Percentiles rank a stretch among this genome's conserved stretches.
These are phyloP conservation scores for Anorthoa munda DNA, from an alignment of 2,888 invertebrate genomes.

Conservation along the genomic window DNA sequence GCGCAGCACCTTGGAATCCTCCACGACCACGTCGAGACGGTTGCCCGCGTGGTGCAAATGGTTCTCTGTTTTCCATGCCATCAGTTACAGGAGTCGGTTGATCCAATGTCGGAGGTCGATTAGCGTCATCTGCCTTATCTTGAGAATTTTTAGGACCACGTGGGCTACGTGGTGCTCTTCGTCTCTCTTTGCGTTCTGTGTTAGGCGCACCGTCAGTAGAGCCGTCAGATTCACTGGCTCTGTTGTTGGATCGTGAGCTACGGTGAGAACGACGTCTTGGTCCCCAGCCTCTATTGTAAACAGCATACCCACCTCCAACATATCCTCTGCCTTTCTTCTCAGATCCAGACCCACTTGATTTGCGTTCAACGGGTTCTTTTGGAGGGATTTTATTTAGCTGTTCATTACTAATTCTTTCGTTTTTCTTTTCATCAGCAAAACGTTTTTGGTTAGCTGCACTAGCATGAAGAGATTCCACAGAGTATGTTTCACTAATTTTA, in stretches of 20 bases:
- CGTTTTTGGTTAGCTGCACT: conserved; percentile 77
- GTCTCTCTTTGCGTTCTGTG: conserved; percentile 89
- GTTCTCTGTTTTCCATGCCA: conserved; percentile 91
- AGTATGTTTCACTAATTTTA: conserved; percentile 76
- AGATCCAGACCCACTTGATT: conserved; percentile 86
- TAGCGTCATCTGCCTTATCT: conserved; percentile 90
- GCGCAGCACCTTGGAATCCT: conserved; percentile 85
- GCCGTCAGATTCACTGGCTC: conserved; percentile 94
- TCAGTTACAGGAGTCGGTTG: conserved; percentile 73
- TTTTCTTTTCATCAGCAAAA: conserved; percentile 81
- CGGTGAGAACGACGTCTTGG: conserved; percentile 88
- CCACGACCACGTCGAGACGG: conserved; percentile 97
- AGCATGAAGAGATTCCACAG: conserved; percentile 77
- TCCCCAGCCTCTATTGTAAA: conserved; percentile 89
- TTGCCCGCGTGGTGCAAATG: conserved; percentile 96
- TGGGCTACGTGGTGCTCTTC: conserved; percentile 89
- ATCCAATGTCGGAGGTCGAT: conserved; percentile 73
- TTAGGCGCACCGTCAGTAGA: conserved; percentile 93
- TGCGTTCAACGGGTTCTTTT: conserved; percentile 88
- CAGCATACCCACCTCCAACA: conserved; percentile 82
- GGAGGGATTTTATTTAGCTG: conserved; percentile 85
- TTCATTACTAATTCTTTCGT: conserved; percentile 82
- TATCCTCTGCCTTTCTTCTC: conserved; percentile 90
- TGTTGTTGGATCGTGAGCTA: conserved; percentile 86
- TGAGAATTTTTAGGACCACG: conserved; percentile 91